Evolutionary conservation across 2,113 vertebrate species (phyloP).

Genomic region (Gymnogyps californianus): DNA sequence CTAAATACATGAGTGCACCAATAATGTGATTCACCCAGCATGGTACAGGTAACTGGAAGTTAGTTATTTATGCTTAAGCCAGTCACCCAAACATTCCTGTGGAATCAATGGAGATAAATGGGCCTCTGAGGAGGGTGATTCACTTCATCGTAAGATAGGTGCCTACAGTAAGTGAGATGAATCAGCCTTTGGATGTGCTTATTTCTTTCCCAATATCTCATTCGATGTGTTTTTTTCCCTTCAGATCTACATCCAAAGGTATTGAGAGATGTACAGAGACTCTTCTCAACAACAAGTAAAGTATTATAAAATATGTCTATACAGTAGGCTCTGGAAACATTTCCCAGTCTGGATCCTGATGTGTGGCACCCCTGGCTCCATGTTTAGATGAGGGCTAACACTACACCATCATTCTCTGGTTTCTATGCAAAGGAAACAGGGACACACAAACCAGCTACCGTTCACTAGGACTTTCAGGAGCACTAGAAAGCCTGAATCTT

Average conservation of each 20-base stretch:
- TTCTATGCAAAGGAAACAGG: background rate
- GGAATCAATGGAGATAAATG: background rate
- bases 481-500: background rate
- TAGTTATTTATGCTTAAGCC: background rate
- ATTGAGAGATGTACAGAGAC: background rate
- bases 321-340: background rate
- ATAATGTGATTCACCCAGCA: background rate
- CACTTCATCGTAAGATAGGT: background rate
- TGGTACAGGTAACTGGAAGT: background rate
- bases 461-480: background rate
- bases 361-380: background rate
- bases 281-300: background rate
- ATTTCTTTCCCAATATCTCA: background rate
- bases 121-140: background rate
- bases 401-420: background rate
- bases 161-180: background rate
- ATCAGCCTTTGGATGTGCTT: background rate
- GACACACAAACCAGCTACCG: fast-evolving
- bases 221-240: background rate
- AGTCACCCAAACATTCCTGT: background rate
- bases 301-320: background rate
- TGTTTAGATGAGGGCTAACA: background rate
- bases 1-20: background rate
- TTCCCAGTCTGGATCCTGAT: background rate
- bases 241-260: background rate